These are phyloP conservation scores for Capreolus pygargus DNA, from an alignment of 2,113 vertebrate species.

Conservation along the genomic window DNA sequence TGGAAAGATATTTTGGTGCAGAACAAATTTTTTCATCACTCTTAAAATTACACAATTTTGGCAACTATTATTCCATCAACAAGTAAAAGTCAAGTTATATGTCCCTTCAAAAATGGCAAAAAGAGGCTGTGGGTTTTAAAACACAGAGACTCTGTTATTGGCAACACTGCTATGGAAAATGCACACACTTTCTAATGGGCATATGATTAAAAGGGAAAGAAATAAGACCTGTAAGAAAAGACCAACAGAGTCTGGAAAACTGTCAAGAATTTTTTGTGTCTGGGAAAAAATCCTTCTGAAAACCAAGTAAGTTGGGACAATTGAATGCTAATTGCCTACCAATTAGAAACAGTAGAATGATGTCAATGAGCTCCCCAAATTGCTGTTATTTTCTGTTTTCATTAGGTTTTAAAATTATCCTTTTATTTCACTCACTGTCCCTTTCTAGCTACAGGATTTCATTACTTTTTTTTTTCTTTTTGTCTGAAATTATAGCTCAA, in stretches of 20 bases:
- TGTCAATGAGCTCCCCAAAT: constrained; percentile 51
- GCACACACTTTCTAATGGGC: not conserved
- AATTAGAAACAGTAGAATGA: constrained; percentile 55
- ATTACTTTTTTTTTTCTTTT: constrained; percentile 35
- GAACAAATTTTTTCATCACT: not conserved
- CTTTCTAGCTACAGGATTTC: constrained; percentile 31
- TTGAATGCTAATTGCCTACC: constrained; percentile 55
- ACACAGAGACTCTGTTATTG: not conserved
- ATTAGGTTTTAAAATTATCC: constrained; percentile 61
- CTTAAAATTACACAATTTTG: not conserved
- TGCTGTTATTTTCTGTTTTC: constrained; percentile 71
- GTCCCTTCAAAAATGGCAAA: not conserved
- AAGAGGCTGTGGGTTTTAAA: not conserved
- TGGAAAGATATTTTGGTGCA: not conserved
- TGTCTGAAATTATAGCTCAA: constrained; percentile 54
- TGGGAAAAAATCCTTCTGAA: not conserved
- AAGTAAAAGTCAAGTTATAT: not conserved
- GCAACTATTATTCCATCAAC: not conserved
- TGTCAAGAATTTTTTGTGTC: not conserved
- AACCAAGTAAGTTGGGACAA: constrained; percentile 35
- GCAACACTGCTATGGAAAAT: not conserved
- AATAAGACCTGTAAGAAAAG: not conserved
- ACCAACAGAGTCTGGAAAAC: not conserved
- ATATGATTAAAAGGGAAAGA: not conserved
- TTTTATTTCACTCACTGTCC: constrained; percentile 39